Percentiles rank a stretch among this genome's conserved stretches.
Evolutionary conservation across 2,797 vertebrate species (phyloP).

Genomic region (Prionace glauca): DNA sequence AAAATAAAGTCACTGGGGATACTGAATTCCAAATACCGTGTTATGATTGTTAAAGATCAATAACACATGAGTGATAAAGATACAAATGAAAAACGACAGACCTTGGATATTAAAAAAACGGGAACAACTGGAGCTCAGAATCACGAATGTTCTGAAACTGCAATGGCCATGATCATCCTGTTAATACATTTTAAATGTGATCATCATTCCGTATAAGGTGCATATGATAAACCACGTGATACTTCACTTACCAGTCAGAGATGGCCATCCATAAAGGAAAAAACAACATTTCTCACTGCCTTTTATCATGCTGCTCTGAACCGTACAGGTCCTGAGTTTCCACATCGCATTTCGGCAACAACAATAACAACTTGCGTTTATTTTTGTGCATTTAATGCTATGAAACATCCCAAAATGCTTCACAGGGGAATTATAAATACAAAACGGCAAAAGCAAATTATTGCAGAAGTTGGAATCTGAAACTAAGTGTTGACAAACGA

Average conservation of each 20-base stretch:
- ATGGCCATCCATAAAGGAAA: not conserved
- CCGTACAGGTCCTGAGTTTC: not conserved
- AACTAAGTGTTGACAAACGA: too few relatives aligned
- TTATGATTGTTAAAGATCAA: constrained; percentile 30
- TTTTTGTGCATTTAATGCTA: too few relatives aligned
- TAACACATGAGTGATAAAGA: constrained; percentile 25
- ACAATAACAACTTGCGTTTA: not conserved
- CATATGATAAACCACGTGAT: not conserved
- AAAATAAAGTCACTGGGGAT: not conserved
- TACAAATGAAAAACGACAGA: constrained; percentile 22
- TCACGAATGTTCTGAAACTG: not conserved
- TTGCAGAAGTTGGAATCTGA: too few relatives aligned
- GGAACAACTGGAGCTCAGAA: not conserved
- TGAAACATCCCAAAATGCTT: too few relatives aligned
- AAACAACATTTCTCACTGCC: not conserved
- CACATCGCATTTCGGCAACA: not conserved
- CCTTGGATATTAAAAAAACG: not conserved
- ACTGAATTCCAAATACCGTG: constrained; percentile 18
- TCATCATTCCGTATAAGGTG: not conserved
- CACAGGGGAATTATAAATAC: too few relatives aligned
- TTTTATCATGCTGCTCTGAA: not conserved
- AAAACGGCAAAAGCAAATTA: too few relatives aligned
- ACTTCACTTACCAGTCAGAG: not conserved
- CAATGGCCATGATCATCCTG: not conserved
- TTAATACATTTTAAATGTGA: constrained; percentile 11